phyloP scores from a whole-genome alignment of 1,140 invertebrate species.

The Diuraphis noxia region DNA sequence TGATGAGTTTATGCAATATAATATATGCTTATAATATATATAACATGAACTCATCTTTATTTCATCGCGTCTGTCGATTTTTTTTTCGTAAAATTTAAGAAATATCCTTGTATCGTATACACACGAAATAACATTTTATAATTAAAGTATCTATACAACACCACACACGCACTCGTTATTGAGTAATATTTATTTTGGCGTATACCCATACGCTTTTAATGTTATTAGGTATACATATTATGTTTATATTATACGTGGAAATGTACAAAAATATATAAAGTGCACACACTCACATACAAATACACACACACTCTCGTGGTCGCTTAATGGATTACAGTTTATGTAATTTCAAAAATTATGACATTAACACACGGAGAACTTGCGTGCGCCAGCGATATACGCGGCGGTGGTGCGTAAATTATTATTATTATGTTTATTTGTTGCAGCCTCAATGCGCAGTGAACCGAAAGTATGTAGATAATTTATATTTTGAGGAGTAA shows the following conservation, averaged over 20 bases:
- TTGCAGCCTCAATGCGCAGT: conserved; percentile 18
- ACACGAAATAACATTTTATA: not conserved
- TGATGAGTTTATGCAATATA: not conserved
- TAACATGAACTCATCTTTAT: not conserved
- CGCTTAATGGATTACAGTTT: conserved; percentile 5
- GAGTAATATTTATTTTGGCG: not conserved
- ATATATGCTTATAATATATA: not conserved
- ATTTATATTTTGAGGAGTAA: not conserved
- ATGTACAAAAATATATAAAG: too few species aligned
- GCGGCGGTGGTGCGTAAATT: not conserved
- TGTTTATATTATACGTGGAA: not conserved
- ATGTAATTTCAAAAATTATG: conserved; percentile 8
- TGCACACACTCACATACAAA: too few species aligned
- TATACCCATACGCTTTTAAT: not conserved
- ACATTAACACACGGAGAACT: not conserved
- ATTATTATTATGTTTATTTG: not conserved
- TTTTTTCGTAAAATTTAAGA: not conserved
- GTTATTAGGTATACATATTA: not conserved
- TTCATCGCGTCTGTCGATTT: not conserved
- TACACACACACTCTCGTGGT: not conserved
- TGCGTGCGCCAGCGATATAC: not conserved
- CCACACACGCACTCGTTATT: not conserved
- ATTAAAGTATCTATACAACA: not conserved
- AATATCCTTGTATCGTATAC: not conserved
- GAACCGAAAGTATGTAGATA: conserved; percentile 6